These are phyloP conservation scores for Diuraphis noxia DNA, from an alignment of 1,140 invertebrate genomes.

Conservation along the genomic window DNA sequence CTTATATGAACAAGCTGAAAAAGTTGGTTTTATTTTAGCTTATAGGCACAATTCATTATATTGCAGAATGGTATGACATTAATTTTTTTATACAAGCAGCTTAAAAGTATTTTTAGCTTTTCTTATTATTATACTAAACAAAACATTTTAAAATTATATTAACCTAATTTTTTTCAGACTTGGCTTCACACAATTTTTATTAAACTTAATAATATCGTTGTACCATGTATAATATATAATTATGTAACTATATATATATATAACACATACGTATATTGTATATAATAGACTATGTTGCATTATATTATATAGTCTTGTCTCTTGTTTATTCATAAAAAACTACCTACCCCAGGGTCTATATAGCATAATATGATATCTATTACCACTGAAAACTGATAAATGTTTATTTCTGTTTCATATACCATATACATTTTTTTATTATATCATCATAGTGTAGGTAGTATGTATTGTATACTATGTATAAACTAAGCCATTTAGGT, in stretches of 20 bases:
- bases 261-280: no score
- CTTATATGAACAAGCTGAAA: neutral
- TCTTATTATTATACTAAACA: neutral
- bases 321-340: no score
- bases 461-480: no score
- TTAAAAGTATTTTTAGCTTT: neutral
- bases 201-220: neutral
- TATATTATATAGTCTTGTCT: no score
- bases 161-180: neutral
- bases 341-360: no score
- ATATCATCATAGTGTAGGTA: no score
- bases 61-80: neutral
- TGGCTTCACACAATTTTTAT: neutral
- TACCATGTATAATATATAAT: neutral
- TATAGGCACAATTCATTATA: neutral
- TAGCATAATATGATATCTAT: no score
- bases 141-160: neutral
- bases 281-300: no score
- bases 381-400: no score
- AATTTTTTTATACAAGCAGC: neutral
- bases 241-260: neutral
- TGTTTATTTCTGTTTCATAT: no score
- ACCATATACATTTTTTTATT: no score
- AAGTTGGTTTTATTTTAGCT: neutral
- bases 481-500: no score